These are phyloP conservation scores for Drosophila tanythrix DNA, from an alignment of 2,888 invertebrate species.

Conservation along the genomic window DNA sequence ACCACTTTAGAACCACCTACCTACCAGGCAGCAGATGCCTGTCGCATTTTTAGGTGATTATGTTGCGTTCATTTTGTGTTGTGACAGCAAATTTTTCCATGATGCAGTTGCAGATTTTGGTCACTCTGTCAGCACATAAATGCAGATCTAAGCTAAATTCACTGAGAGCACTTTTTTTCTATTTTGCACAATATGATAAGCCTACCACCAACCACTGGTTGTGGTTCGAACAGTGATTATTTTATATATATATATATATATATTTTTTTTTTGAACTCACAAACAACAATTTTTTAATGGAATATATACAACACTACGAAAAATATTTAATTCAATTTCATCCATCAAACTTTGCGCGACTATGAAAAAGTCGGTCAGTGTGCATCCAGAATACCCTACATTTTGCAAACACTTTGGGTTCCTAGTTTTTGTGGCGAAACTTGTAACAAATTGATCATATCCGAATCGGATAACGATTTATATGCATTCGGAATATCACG, in stretches of 20 bases:
- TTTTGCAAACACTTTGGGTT: background rate
- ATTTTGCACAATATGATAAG: slow-evolving; percentile 65
- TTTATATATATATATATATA: slow-evolving; percentile 36
- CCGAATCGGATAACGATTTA: background rate
- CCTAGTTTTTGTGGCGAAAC: background rate
- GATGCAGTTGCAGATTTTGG: slow-evolving; percentile 63
- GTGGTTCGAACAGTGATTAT: slow-evolving; percentile 1
- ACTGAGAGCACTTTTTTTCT: slow-evolving; percentile 17
- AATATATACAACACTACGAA: slow-evolving; percentile 59
- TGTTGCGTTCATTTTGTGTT: slow-evolving; percentile 63
- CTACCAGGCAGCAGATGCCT: background rate
- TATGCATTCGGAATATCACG: background rate
- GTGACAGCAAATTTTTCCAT: slow-evolving; percentile 73
- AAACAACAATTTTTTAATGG: slow-evolving; percentile 69
- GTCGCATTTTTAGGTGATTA: slow-evolving; percentile 30
- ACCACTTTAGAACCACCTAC: slow-evolving; percentile 22
- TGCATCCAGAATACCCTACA: background rate
- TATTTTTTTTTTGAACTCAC: slow-evolving; percentile 16
- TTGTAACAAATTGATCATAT: background rate
- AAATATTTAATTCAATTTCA: slow-evolving; percentile 68
- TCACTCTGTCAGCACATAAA: slow-evolving; percentile 74
- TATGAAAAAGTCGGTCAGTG: slow-evolving; percentile 8
- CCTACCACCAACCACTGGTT: slow-evolving; percentile 22
- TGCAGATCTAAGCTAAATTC: slow-evolving; percentile 72
- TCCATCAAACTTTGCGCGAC: slow-evolving; percentile 23